Evolutionary conservation across 2,888 invertebrate species (phyloP).

Genomic region (Morpho helenor): DNA sequence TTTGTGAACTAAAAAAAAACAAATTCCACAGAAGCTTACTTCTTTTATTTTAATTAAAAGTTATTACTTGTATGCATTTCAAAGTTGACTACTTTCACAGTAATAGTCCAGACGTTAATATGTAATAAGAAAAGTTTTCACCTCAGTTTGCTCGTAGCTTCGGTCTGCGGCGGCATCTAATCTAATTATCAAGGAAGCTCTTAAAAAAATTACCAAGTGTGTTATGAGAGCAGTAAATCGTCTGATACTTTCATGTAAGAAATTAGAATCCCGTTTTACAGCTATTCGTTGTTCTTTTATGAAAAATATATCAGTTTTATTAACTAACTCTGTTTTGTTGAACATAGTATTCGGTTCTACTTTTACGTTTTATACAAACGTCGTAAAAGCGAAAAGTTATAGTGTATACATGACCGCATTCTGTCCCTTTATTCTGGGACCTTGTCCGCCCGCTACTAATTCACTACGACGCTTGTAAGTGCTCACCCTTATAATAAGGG

Average conservation of each 20-base stretch:
- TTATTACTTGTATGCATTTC: constrained; percentile 24
- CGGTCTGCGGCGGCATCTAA: constrained; percentile 50
- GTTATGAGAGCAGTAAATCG: constrained; percentile 47
- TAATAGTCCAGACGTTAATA: constrained; percentile 34
- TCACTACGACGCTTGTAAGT: constrained; percentile 38
- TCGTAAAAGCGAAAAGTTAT: constrained; percentile 30
- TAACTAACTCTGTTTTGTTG: constrained; percentile 13
- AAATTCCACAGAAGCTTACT: neutral
- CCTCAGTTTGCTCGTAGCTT: constrained; percentile 30
- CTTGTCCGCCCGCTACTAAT: constrained; percentile 39
- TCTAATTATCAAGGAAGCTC: constrained; percentile 62
- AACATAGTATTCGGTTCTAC: constrained; percentile 3
- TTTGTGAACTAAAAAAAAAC: no score
- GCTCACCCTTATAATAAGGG: constrained; percentile 38
- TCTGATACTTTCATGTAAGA: constrained; percentile 45
- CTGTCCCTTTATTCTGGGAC: constrained; percentile 31
- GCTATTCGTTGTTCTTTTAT: constrained; percentile 5
- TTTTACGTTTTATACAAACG: constrained; percentile 20
- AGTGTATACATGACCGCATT: constrained; percentile 29
- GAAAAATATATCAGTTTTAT: constrained; percentile 13
- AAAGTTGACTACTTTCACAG: constrained; percentile 29
- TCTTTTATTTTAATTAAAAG: constrained; percentile 16
- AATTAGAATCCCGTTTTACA: constrained; percentile 22
- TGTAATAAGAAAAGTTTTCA: constrained; percentile 30
- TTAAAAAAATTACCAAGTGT: constrained; percentile 56